A percentile compares a stretch with the other conserved stretches of the same genome.
phyloP scores from a whole-genome alignment of 2,113 vertebrate species.

The Crotalus horridus region DNA sequence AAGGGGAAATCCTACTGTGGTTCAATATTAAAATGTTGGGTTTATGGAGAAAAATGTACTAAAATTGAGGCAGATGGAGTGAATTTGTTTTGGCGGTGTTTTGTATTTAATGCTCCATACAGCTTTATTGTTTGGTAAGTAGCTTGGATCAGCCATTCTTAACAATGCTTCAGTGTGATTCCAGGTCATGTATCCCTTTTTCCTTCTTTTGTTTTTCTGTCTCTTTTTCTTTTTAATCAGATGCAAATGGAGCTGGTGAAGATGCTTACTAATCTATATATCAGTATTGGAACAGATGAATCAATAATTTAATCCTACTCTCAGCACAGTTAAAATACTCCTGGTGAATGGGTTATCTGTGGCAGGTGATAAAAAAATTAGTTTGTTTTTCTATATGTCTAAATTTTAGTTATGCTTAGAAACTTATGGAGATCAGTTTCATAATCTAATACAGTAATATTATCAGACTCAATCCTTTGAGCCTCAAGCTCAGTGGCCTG shows the following conservation, averaged over 20 bases:
- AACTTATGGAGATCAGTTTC: background rate
- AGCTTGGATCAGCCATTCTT: background rate
- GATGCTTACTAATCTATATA: background rate
- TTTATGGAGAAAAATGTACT: slow-evolving; percentile 36
- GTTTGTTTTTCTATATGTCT: background rate
- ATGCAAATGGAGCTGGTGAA: background rate
- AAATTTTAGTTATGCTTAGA: background rate
- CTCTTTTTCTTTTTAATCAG: background rate
- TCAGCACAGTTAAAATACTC: background rate
- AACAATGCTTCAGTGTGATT: background rate
- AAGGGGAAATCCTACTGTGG: slow-evolving; percentile 15
- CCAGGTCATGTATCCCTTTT: background rate
- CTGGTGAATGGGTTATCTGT: background rate
- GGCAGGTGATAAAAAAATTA: background rate
- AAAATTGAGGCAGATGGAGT: background rate
- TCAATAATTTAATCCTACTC: background rate
- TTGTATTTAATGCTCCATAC: background rate
- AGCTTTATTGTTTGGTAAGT: background rate
- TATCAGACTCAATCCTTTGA: background rate
- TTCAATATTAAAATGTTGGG: slow-evolving; percentile 19
- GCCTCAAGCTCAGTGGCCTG: background rate
- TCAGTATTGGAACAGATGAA: background rate
- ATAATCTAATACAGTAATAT: background rate
- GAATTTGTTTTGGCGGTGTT: background rate
- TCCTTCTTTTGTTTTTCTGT: background rate